Evolutionary conservation across 2,113 vertebrate species (phyloP).

Genomic region (Phalacrocorax brasilianus): DNA sequence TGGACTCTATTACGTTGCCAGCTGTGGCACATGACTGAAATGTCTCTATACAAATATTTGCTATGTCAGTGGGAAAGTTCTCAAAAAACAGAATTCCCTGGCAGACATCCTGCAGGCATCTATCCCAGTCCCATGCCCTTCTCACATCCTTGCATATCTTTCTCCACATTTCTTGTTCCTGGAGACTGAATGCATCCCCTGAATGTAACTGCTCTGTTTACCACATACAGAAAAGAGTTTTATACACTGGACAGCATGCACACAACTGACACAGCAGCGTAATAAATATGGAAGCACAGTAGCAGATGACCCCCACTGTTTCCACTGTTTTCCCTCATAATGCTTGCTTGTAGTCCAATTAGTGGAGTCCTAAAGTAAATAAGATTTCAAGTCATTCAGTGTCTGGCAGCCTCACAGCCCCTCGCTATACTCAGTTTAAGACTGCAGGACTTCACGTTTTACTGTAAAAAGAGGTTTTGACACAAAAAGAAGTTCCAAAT

Average conservation of each 20-base stretch:
- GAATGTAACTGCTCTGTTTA: slow-evolving; percentile 38
- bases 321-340: neutral
- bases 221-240: neutral
- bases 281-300: slow-evolving; percentile 14
- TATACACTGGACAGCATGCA: slow-evolving; percentile 29
- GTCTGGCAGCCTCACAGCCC: neutral
- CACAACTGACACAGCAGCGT: neutral
- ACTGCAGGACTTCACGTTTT: neutral
- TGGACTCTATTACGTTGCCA: neutral
- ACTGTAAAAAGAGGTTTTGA: neutral
- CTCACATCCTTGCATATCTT: neutral
- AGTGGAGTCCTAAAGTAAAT: neutral
- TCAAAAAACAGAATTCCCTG: neutral
- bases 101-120: neutral
- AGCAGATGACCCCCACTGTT: neutral
- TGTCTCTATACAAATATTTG: neutral
- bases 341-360: neutral
- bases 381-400: neutral
- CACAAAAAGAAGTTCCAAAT: neutral
- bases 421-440: neutral
- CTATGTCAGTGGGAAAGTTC: neutral
- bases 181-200: neutral
- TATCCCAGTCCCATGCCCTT: neutral
- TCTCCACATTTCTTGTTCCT: neutral
- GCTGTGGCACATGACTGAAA: neutral